Evolutionary conservation across 64 coral and sea anemone genomes (phyloP), one percentile per base, ranked within the genome.

Genomic region (Pachyseris speciosa): DNA sequence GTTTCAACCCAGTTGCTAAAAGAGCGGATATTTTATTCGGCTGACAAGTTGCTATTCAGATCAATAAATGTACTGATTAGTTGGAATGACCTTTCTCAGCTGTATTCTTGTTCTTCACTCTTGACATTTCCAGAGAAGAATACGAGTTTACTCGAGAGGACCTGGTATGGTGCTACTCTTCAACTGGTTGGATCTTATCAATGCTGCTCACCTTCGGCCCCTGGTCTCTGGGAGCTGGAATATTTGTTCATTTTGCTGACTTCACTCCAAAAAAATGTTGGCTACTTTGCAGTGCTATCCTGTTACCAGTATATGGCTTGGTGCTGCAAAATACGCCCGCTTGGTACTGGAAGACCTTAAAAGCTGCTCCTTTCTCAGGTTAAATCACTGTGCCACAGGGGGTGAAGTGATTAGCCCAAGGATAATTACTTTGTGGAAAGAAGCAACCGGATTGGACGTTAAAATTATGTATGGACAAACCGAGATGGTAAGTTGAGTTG

Each of bases 191-290:
- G 67, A 17, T 20, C 12, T 0, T 69, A 37, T 11, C 19, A 37
- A 12, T 69, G 13, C 1, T 0, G 0, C 0, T 2, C 2, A 7
- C 32, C 31, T 15, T 69, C 2, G 1, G 13, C 0, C 3, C 67
- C 0, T 69, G 67, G 67, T 69, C 34, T 37, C 31, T 39, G 11
- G 67, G 67, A 2, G 67, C 67, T 0, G 67, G 67, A 40, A 0
- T 69, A 2, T 69, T 69, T 19, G 67, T 17, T 38, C 34, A 69
- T 37, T 69, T 19, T 25, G 28, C 0, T 19, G 5, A 69, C 2
- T 0, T 36, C 13, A 19, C 12, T 3, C 12, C 0, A 11, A 69
- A 19, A 37, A 32, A 38, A 39, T 19, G 2, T 69, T 69, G 37
- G 32, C 34, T 19, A 69, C 4, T 5, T 19, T 69, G 1, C 33